Conservation (phyloP, 2,797 vertebrate species). For the Halcyon leucocephala region DNA sequence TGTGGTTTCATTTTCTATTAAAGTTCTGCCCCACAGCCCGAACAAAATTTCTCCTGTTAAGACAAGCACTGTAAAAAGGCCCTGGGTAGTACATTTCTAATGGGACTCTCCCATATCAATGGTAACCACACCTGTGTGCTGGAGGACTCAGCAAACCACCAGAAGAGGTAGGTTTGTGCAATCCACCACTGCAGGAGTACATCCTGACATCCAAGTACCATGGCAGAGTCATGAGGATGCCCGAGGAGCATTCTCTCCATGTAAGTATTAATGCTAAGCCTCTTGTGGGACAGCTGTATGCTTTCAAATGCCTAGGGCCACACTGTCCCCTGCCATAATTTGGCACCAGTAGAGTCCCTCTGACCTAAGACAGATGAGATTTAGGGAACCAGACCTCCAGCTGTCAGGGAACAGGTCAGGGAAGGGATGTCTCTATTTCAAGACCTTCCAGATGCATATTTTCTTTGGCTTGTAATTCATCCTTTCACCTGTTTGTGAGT, state of each 20-base stretch:
- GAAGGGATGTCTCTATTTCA: background rate
- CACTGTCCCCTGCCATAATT: background rate
- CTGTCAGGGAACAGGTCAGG: background rate
- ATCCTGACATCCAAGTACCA: background rate
- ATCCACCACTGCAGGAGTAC: background rate
- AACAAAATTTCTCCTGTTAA: background rate
- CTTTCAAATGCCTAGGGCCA: background rate
- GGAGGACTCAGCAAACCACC: background rate
- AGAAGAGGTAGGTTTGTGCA: background rate
- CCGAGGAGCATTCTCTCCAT: background rate
- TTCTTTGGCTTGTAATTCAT: background rate
- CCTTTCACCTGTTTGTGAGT: background rate
- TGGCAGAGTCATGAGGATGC: background rate
- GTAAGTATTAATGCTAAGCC: background rate
- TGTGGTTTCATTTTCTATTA: conserved; percentile 3
- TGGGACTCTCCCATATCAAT: fast-evolving
- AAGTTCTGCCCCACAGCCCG: background rate
- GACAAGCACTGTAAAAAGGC: background rate
- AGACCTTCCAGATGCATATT: background rate
- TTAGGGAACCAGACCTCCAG: background rate
- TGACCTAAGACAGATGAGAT: background rate
- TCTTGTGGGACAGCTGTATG: background rate
- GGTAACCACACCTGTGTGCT: background rate
- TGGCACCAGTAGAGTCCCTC: background rate
- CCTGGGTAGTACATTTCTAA: background rate